Evolutionary conservation across 2,113 vertebrate genomes (phyloP).

Genomic region (Eclectus roratus): DNA sequence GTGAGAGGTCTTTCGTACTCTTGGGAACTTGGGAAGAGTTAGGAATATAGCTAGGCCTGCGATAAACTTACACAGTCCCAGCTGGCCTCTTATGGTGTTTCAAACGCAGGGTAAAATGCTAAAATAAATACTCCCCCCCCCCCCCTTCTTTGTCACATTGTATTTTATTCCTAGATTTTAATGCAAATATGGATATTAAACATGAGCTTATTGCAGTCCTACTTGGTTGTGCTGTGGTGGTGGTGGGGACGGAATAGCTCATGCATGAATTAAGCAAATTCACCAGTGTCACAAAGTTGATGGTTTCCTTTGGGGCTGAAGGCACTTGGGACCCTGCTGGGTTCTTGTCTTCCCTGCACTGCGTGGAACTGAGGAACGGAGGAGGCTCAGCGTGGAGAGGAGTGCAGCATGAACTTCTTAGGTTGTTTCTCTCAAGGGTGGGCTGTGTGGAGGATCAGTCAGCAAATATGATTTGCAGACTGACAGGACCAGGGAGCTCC

Average conservation of each 20-base stretch:
- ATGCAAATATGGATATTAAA: background rate
- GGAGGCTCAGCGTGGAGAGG: background rate
- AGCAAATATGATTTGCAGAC: background rate
- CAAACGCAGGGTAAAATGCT: background rate
- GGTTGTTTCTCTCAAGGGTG: background rate
- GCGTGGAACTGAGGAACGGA: background rate
- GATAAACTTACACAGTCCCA: background rate
- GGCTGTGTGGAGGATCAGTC: rapidly evolving
- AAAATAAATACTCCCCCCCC: background rate
- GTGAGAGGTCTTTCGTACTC: background rate
- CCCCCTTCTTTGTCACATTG: background rate
- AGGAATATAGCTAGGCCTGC: background rate
- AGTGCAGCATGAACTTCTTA: rapidly evolving
- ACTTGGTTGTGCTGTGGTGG: background rate
- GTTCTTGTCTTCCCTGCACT: background rate
- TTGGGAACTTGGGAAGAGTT: background rate
- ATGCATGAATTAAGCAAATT: rapidly evolving
- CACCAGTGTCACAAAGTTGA: background rate
- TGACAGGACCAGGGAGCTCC: background rate
- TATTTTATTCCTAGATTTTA: conserved; percentile 1
- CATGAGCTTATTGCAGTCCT: background rate
- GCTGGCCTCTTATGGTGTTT: conserved; percentile 31
- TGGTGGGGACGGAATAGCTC: background rate
- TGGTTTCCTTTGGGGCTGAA: background rate
- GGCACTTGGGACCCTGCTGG: background rate